Evolutionary conservation across 2,113 vertebrate species (phyloP), one percentile per base, ranked within the genome.

Genomic region (Heptranchias perlo): DNA sequence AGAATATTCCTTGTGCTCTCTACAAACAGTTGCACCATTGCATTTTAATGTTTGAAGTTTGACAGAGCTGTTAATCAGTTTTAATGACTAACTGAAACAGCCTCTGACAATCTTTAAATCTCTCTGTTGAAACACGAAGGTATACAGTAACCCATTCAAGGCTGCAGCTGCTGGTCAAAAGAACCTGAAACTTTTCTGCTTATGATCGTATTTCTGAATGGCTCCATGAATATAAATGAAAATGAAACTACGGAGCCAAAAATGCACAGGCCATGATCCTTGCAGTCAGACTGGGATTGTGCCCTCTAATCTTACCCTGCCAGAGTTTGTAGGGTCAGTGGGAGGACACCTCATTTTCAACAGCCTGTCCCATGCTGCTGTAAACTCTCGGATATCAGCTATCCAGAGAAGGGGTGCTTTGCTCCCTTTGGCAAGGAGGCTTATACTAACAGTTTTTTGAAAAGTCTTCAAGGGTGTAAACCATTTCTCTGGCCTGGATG

Each of bases 11-110:
- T 93, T 62, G n/a, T 62, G 18, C 89, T 64, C 58, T 93, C 2
- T 35, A 92, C 89, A 93, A 93, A 93, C 89, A 93, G 35, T 93
- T 93, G 89, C 89, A 62, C n/a, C 89, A 93, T 93, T 64, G 35
- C 16, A 62, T 62, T 62, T 93, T n/a, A 58, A 93, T 93, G 58
- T 93, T 93, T 92, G 89, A 61, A 92, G 89, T 92, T 92, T 93
- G 58, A 62, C 58, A 39, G n/a, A n/a, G n/a, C 54, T 44, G 54
- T 93, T 93, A 93, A 93, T 93, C 89, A 93, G 89, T 39, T 93
- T 62, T 93, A 93, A 93, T 93, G n/a, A 93, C 89, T 93, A 93
- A 93, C 89, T 93, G 58, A 93, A 93, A 61, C 89, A 62, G 35
- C 39, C 31, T 93, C 58, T 44, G 58, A 18, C 89, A 93, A 93